A percentile compares a stretch with the other conserved stretches of the same genome.
Evolutionary conservation across 2,888 invertebrate genomes (phyloP).

Genomic region (Mamestra brassicae): DNA sequence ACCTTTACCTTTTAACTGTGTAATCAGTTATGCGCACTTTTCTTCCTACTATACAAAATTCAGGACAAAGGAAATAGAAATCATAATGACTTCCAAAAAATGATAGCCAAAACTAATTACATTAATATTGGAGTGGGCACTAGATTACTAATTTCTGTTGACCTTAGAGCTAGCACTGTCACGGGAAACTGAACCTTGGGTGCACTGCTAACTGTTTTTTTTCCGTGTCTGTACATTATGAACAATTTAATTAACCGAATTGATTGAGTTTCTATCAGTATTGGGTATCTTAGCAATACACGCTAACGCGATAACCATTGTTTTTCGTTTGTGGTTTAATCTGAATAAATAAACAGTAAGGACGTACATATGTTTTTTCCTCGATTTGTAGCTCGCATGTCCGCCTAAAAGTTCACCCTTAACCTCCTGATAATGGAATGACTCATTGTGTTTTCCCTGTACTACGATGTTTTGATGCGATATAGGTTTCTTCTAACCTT

Average conservation of each 20-base stretch:
- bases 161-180: conserved; percentile 36
- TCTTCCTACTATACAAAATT: conserved; percentile 8
- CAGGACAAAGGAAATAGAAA: conserved; percentile 18
- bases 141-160: conserved; percentile 50
- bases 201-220: conserved; percentile 45
- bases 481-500: background rate
- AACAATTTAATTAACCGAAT: conserved; percentile 62
- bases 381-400: conserved; percentile 31
- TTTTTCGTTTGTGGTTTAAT: conserved; percentile 41
- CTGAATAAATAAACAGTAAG: conserved; percentile 48
- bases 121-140: conserved; percentile 34
- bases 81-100: conserved; percentile 31
- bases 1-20: background rate
- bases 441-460: conserved; percentile 33
- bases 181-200: conserved; percentile 50
- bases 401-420: conserved; percentile 32
- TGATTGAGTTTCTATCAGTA: conserved; percentile 57
- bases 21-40: background rate
- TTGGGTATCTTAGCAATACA: conserved; percentile 44
- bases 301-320: conserved; percentile 42
- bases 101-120: conserved; percentile 25
- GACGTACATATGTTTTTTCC: conserved; percentile 44
- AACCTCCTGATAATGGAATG: conserved; percentile 32
- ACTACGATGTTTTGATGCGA: conserved; percentile 2
- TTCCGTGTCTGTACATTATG: conserved; percentile 45